phyloP scores from a whole-genome alignment of 2,113 vertebrate species.

The Spheniscus mendiculus region DNA sequence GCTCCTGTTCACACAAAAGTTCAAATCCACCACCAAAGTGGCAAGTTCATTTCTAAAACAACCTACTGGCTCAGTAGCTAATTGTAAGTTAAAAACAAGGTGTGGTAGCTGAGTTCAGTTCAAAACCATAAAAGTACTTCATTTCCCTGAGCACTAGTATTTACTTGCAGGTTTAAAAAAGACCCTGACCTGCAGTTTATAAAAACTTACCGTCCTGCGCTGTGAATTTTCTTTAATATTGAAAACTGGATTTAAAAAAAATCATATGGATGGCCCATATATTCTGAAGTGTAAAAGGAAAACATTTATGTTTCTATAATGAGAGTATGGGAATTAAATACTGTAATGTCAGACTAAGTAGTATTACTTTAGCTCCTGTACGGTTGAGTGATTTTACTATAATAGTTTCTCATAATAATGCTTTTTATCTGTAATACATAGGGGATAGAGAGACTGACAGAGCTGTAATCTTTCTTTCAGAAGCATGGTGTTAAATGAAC shows the following conservation, averaged over 20 bases:
- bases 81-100: neutral
- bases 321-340: constrained; percentile 6
- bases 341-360: neutral
- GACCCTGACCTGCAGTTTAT: neutral
- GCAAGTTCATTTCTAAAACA: constrained; percentile 1
- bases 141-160: neutral
- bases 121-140: neutral
- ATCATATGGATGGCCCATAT: neutral
- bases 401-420: constrained; percentile 32
- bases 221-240: neutral
- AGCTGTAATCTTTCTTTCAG: constrained; percentile 41
- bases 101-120: neutral
- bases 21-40: neutral
- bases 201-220: neutral
- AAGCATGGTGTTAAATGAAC: neutral
- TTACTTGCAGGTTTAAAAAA: neutral
- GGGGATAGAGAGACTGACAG: constrained; percentile 20
- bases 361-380: neutral
- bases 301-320: neutral
- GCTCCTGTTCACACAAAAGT: neutral
- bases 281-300: neutral
- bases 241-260: neutral
- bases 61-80: neutral
- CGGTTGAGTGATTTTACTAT: constrained; percentile 29
- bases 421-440: constrained; percentile 37